phyloP scores from a whole-genome alignment of 2,113 vertebrate genomes.

The Puma concolor region DNA sequence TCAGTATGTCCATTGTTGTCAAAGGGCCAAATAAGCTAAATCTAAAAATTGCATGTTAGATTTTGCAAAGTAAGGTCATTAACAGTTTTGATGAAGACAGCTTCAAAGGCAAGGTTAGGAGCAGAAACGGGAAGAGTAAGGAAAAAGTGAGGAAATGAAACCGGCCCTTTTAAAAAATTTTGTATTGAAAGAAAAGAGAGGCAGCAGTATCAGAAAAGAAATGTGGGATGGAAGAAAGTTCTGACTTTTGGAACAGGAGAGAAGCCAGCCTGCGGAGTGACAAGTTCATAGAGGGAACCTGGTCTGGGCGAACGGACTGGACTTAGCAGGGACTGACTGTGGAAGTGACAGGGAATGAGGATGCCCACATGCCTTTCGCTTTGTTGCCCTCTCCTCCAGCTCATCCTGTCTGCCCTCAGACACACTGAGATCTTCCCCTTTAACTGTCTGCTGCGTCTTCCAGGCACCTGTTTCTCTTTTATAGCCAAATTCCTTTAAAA shows the following conservation, averaged over 20 bases:
- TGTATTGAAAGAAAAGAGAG: conserved; percentile 15
- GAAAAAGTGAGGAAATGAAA: conserved; percentile 28
- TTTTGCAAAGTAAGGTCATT: conserved; percentile 33
- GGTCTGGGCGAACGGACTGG: not conserved
- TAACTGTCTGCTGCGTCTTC: not conserved
- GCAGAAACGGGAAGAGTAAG: conserved; percentile 2
- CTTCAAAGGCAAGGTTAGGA: conserved; percentile 21
- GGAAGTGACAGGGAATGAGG: not conserved
- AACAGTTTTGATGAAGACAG: not conserved
- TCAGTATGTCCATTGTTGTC: not conserved
- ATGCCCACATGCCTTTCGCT: not conserved
- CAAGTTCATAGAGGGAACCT: not conserved
- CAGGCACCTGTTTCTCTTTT: not conserved
- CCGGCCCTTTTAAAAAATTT: not conserved
- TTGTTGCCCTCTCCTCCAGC: not conserved
- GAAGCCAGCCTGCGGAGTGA: not conserved
- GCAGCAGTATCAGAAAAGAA: not conserved
- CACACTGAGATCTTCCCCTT: not conserved
- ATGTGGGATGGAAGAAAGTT: not conserved
- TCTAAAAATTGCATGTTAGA: not conserved
- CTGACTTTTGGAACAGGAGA: not conserved
- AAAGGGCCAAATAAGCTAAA: not conserved
- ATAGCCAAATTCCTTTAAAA: conserved; percentile 45
- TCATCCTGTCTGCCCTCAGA: not conserved
- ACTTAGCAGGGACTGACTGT: not conserved